phyloP scores from a whole-genome alignment of 1,140 invertebrate genomes.

The Heliconius melpomene region DNA sequence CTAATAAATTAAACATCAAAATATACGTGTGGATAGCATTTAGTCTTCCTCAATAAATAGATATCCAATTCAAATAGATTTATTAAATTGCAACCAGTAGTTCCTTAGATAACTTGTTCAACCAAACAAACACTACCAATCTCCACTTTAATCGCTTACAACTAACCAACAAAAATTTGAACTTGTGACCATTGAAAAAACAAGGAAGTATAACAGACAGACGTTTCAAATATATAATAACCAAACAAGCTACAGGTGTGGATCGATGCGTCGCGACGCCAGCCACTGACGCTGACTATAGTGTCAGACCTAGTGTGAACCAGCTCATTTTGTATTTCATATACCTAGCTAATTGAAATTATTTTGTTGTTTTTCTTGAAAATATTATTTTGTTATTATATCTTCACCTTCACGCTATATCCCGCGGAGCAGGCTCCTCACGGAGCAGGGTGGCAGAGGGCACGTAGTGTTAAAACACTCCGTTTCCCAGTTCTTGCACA shows the following conservation, averaged over 20 bases:
- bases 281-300: constrained; percentile 8
- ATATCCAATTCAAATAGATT: too few relatives aligned
- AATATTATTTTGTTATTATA: too few relatives aligned
- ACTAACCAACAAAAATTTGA: not conserved
- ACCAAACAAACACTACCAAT: too few relatives aligned
- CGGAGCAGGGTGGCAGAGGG: not conserved
- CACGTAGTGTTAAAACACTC: not conserved
- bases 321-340: not conserved
- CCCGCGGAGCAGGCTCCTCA: too few relatives aligned
- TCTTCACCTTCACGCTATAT: too few relatives aligned
- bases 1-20: too few relatives aligned
- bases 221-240: constrained; percentile 10
- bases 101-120: too few relatives aligned
- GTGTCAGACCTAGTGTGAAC: not conserved
- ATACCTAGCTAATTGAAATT: not conserved
- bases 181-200: not conserved
- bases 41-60: too few relatives aligned
- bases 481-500: too few relatives aligned
- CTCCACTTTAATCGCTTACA: not conserved
- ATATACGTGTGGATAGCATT: too few relatives aligned
- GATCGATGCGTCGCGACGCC: constrained; percentile 61
- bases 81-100: too few relatives aligned
- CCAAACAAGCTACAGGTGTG: constrained; percentile 50
- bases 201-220: constrained; percentile 3
- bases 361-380: not conserved